These are phyloP conservation scores for Apistogramma diplotaenia DNA, from an alignment of 2,113 vertebrate species.

Conservation along the genomic window DNA sequence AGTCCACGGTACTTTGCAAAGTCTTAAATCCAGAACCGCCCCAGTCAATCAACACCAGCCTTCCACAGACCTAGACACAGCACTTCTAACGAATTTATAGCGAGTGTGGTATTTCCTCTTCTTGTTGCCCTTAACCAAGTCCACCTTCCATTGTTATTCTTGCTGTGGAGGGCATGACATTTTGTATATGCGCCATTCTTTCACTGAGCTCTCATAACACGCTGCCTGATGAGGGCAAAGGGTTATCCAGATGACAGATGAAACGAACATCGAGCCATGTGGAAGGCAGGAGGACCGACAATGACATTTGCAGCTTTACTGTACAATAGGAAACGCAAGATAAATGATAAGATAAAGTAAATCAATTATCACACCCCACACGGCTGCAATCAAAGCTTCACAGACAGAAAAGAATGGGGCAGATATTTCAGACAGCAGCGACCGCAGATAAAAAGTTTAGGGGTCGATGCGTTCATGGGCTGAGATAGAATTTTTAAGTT, in stretches of 20 bases:
- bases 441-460: background rate
- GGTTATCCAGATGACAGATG: conserved; percentile 50
- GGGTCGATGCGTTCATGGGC: too few relatives aligned
- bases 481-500: background rate
- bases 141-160: conserved; percentile 65
- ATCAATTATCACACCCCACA: background rate
- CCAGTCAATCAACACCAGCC: conserved; percentile 41
- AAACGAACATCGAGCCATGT: background rate
- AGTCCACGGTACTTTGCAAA: conserved; percentile 2
- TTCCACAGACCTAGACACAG: conserved; percentile 25
- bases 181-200: conserved; percentile 39
- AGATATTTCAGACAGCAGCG: background rate
- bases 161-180: conserved; percentile 40
- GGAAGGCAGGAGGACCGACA: background rate
- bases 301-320: background rate
- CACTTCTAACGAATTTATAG: conserved; percentile 54
- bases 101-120: conserved; percentile 50
- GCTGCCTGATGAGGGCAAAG: conserved; percentile 40
- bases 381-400: background rate
- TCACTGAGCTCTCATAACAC: conserved; percentile 40
- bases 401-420: background rate
- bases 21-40: conserved; percentile 20
- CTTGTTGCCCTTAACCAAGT: conserved; percentile 46
- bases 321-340: background rate
- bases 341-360: background rate